Percentiles rank a stretch among this genome's conserved stretches.
phyloP scores from a whole-genome alignment of 2,797 vertebrate genomes.

The Sebastes alutus region DNA sequence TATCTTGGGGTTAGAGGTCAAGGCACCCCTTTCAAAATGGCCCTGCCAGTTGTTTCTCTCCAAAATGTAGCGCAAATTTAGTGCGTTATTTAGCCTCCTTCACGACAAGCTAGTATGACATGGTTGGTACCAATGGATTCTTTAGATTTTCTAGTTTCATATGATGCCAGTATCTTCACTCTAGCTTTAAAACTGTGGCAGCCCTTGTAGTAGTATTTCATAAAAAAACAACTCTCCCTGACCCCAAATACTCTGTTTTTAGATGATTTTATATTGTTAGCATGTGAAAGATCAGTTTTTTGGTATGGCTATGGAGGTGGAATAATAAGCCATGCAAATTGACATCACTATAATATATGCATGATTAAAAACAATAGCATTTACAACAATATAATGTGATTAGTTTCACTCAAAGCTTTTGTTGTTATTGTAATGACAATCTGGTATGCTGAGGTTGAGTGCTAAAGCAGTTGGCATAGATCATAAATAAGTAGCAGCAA shows the following conservation, averaged over 20 bases:
- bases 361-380: slow-evolving; percentile 10
- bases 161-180: no score
- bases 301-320: slow-evolving; percentile 6
- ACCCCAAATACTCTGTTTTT: not conserved
- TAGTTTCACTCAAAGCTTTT: slow-evolving; percentile 65
- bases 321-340: slow-evolving; percentile 31
- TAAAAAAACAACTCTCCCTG: not conserved
- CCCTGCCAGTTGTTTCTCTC: no score
- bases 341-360: slow-evolving; percentile 47
- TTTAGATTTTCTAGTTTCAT: no score
- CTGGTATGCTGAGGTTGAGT: slow-evolving; percentile 50
- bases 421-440: slow-evolving; percentile 63
- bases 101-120: no score
- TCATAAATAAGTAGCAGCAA: slow-evolving; percentile 67
- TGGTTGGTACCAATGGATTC: no score
- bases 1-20: no score
- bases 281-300: not conserved
- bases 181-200: no score
- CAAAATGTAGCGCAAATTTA: no score
- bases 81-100: no score
- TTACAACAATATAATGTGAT: slow-evolving; percentile 58
- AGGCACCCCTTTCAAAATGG: no score
- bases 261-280: not conserved
- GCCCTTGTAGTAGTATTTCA: not conserved
- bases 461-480: slow-evolving; percentile 46